Evolutionary conservation across 1,140 invertebrate genomes (phyloP).

Genomic region (Coptotermes formosanus): DNA sequence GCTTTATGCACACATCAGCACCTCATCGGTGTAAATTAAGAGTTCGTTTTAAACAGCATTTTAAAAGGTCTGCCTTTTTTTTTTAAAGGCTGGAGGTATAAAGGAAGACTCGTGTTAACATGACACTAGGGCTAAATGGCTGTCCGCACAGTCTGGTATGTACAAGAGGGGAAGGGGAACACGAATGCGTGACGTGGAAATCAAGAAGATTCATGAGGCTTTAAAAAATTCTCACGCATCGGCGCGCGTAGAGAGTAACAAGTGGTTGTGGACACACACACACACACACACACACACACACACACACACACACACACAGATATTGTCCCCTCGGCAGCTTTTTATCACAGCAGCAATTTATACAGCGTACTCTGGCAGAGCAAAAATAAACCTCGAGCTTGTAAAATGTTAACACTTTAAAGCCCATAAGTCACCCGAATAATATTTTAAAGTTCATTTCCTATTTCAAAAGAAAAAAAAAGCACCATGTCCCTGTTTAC

Average conservation of each 20-base stretch:
- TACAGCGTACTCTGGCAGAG: no score
- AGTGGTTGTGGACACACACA: not conserved
- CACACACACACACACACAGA: no score
- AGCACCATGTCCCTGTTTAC: no score
- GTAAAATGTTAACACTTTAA: no score
- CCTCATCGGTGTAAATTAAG: not conserved
- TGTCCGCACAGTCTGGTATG: not conserved
- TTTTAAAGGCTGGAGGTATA: not conserved
- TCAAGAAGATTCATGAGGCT: slow-evolving; percentile 11
- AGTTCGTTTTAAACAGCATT: not conserved
- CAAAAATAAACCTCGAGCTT: no score
- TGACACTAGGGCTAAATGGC: slow-evolving; percentile 10
- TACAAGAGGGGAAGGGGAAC: not conserved
- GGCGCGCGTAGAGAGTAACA: not conserved
- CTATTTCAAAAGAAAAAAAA: no score
- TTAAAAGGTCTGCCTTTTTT: not conserved
- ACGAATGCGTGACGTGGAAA: not conserved
- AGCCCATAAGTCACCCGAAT: no score
- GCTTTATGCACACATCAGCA: not conserved
- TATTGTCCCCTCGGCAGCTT: no score
- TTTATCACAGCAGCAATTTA: no score
- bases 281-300: no score
- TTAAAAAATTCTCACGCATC: not conserved
- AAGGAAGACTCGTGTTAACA: not conserved
- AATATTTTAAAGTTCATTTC: no score